These are phyloP conservation scores for Acrobasis suavella DNA, from an alignment of 2,888 invertebrate genomes.

Conservation along the genomic window DNA sequence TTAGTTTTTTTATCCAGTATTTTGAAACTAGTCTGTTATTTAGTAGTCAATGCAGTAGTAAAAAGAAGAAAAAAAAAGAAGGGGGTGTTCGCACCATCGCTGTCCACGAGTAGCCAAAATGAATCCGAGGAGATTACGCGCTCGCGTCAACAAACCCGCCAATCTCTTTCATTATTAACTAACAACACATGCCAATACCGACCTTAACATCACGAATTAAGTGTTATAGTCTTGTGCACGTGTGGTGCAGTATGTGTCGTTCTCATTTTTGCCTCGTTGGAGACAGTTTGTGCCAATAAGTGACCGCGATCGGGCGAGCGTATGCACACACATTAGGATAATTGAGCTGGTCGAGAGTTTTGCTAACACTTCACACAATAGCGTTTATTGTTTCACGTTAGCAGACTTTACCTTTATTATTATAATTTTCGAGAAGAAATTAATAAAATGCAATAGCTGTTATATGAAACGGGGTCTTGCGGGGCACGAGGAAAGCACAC, in stretches of 20 bases:
- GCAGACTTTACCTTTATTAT: slow-evolving; percentile 7
- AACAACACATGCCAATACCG: slow-evolving; percentile 25
- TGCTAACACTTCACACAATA: slow-evolving; percentile 15
- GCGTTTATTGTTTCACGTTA: slow-evolving; percentile 13
- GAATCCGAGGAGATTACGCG: slow-evolving; percentile 57
- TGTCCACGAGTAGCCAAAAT: slow-evolving; percentile 40
- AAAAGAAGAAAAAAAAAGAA: slow-evolving; percentile 23
- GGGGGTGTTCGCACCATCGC: slow-evolving; percentile 22
- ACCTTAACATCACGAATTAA: slow-evolving; percentile 26
- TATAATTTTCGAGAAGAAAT: not conserved
- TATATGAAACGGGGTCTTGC: no score
- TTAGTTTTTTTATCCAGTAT: no score
- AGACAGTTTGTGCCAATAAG: slow-evolving; percentile 48
- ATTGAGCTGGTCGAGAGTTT: slow-evolving; percentile 18
- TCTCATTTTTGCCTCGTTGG: slow-evolving; percentile 50
- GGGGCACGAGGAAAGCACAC: no score
- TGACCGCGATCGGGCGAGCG: slow-evolving; percentile 29
- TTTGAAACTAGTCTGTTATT: not conserved
- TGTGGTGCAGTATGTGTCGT: slow-evolving; percentile 40
- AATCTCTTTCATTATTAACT: slow-evolving; percentile 55
- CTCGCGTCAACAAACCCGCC: slow-evolving; percentile 57
- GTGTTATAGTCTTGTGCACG: not conserved
- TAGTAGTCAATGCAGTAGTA: slow-evolving; percentile 10
- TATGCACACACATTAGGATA: slow-evolving; percentile 22
- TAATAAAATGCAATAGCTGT: not conserved